Conservation (phyloP, 2,113 vertebrate genomes). For the Eclectus roratus region DNA sequence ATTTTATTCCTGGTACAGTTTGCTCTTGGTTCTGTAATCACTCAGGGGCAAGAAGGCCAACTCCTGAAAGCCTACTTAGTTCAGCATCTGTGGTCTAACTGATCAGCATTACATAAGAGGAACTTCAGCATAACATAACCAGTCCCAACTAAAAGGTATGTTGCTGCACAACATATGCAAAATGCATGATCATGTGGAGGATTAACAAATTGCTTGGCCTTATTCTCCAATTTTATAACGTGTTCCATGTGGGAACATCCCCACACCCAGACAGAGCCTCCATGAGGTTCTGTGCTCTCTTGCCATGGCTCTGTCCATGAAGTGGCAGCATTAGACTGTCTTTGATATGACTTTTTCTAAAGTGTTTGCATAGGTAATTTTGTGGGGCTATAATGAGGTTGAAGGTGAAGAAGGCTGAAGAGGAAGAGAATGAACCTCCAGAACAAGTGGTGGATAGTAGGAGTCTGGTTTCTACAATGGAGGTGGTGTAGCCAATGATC, state of each 20-base stretch:
- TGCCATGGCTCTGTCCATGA: neutral
- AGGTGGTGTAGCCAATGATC: slow-evolving; percentile 3
- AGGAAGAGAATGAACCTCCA: neutral
- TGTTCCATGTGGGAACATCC: slow-evolving; percentile 30
- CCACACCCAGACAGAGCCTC: neutral
- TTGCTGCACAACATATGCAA: slow-evolving; percentile 36
- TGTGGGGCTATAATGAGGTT: neutral
- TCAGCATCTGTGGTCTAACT: slow-evolving; percentile 27
- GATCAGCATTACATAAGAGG: slow-evolving; percentile 4
- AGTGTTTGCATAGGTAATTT: neutral
- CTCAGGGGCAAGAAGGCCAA: neutral
- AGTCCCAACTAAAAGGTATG: slow-evolving; percentile 33
- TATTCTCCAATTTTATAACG: neutral
- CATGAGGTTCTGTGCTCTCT: neutral
- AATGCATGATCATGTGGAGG: neutral
- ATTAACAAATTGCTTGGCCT: slow-evolving; percentile 44
- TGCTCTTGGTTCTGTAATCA: slow-evolving; percentile 28
- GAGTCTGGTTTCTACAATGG: neutral
- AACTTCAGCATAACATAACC: neutral
- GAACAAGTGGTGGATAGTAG: neutral
- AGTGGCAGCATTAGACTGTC: neutral
- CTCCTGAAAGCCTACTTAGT: slow-evolving; percentile 40
- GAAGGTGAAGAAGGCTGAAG: neutral
- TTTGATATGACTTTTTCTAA: neutral
- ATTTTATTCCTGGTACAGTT: slow-evolving; percentile 6